Evolutionary conservation across 2,113 vertebrate genomes (phyloP).

Genomic region (Corythoichthys intestinalis): DNA sequence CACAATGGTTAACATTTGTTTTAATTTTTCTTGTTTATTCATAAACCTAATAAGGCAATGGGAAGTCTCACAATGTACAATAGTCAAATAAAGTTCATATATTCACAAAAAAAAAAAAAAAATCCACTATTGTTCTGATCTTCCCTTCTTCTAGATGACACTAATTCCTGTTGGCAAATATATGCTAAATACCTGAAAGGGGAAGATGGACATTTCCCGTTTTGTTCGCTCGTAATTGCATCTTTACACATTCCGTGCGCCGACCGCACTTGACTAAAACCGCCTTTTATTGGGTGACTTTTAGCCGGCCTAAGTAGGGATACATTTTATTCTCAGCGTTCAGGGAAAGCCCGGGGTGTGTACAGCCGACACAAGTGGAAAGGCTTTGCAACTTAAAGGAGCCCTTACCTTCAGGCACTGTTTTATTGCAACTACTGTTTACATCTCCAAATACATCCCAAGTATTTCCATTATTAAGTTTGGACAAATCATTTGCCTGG

Average conservation of each 20-base stretch:
- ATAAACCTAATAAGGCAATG: not conserved
- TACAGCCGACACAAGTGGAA: slow-evolving; percentile 84
- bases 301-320: slow-evolving; percentile 79
- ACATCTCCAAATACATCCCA: slow-evolving; percentile 96
- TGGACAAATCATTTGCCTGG: slow-evolving; percentile 99
- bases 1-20: not conserved
- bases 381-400: slow-evolving; percentile 91
- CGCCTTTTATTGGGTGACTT: slow-evolving; percentile 72
- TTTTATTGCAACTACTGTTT: slow-evolving; percentile 98
- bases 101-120: not conserved
- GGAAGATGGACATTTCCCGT: slow-evolving; percentile 5
- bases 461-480: slow-evolving; percentile 97
- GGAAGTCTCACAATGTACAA: not conserved
- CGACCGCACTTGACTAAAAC: slow-evolving; percentile 55
- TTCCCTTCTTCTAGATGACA: not conserved
- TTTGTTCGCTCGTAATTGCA: slow-evolving; percentile 11
- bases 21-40: not conserved
- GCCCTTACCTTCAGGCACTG: slow-evolving; percentile 85
- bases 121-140: not conserved
- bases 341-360: slow-evolving; percentile 76
- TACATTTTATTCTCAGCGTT: slow-evolving; percentile 86
- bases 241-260: slow-evolving; percentile 26
- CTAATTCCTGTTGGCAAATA: not conserved
- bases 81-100: not conserved
- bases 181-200: not conserved